phyloP scores from a whole-genome alignment of 2,888 invertebrate species.

The Platynereis dumerilii region DNA sequence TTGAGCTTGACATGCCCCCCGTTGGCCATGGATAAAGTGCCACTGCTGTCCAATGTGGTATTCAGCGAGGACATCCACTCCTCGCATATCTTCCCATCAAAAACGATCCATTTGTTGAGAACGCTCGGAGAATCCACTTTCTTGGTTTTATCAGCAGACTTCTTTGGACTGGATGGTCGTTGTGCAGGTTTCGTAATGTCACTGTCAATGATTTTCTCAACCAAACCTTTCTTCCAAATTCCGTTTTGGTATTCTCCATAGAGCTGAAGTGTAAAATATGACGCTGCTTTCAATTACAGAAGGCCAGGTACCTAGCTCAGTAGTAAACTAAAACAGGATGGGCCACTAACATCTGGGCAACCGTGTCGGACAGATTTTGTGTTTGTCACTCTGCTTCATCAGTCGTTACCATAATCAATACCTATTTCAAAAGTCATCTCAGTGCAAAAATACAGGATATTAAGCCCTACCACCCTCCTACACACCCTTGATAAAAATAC shows the following conservation, averaged over 20 bases:
- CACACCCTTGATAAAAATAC: too few species aligned
- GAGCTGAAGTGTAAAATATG: constrained; percentile 45
- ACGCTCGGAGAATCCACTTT: constrained; percentile 4
- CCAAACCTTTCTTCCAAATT: constrained; percentile 52
- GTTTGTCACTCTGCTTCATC: too few species aligned
- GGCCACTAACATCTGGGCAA: too few species aligned
- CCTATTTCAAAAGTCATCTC: too few species aligned
- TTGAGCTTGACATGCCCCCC: constrained; percentile 46
- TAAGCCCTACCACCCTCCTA: too few species aligned
- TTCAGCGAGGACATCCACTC: constrained; percentile 57
- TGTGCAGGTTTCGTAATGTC: constrained; percentile 50
- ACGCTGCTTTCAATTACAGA: too few species aligned
- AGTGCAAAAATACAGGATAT: too few species aligned
- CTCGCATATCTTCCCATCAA: constrained; percentile 56
- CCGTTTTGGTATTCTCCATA: constrained; percentile 51
- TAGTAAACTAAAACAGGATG: too few species aligned
- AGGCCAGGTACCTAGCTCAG: too few species aligned
- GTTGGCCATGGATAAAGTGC: constrained; percentile 49
- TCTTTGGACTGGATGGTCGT: constrained; percentile 37
- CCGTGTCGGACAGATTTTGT: too few species aligned
- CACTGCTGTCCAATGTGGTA: constrained; percentile 50
- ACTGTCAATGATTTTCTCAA: constrained; percentile 50
- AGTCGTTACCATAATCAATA: too few species aligned
- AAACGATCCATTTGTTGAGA: constrained; percentile 50
- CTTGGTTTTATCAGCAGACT: constrained; percentile 43